Evolutionary conservation across 2,113 vertebrate species (phyloP), one percentile per base, ranked within the genome.

Genomic region (Bothrops jararaca): DNA sequence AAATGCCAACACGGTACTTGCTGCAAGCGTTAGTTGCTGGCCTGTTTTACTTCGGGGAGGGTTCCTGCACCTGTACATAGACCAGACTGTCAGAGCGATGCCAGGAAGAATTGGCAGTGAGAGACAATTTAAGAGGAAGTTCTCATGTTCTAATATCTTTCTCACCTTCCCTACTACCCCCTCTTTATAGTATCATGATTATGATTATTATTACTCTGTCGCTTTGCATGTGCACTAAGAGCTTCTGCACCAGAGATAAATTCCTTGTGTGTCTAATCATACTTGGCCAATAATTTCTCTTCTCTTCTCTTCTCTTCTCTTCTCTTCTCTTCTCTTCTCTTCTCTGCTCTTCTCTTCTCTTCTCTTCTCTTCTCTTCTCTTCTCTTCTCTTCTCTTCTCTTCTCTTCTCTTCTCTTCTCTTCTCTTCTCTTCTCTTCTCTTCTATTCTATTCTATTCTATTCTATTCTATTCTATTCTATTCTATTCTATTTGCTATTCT

Each of bases 21-120:
- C 2, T 23, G 42, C 54, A 56, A 45, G 39, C 54, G 5, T 1
- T 4, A 48, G 39, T 0, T 26, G 34, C 56, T 26, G 2, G 45
- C 53, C n/a, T 4, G 34, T 85, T 52, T 5, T 15, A 23, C 50
- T 86, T 26, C 54, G 18, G 29, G 4, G 18, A 80, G 3, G 11
- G 11, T 57, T 11, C 56, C 91, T 48, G 24, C 7, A 12, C 18
- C 52, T 34, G 5, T 34, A 18, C 20, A 22, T 42, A 22, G 34
- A 22, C 7, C 10, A 7, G n/a, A 39, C 2, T 18, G 34, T 80
- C 15, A 22, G 74, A 80, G 34, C 34, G 8, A 9, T 20, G 74
- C 34, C 74, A 42, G 34, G 3, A 80, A 39, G 34, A 80, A 22
- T 80, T 80, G 34, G 39, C 74, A 4, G 15, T 22, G 18, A 80